Evolutionary conservation across 1,140 invertebrate genomes (phyloP), one percentile per base, ranked within the genome.

Genomic region (Aphidius ervi): DNA sequence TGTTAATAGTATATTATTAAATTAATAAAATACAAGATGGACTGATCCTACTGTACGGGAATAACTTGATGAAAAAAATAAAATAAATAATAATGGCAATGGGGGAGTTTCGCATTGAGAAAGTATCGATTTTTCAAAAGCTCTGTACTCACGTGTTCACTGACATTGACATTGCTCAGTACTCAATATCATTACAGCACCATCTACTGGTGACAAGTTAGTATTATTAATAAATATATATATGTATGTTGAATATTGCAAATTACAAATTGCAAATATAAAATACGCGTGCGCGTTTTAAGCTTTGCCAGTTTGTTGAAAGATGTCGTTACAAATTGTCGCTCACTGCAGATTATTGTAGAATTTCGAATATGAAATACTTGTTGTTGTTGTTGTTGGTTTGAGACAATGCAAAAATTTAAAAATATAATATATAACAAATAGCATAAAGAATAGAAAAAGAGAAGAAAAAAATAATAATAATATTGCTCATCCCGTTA

Each of bases 111-210:
- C 23, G 23, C 23, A 31, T 31, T 31, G 23, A 71, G 73, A 68
- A 67, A 47, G 59, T 77, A 78, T 78, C 73, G 75, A 79, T 79
- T 77, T 76, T 72, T 10, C 4, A 23, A 9, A 23, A 69, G 66
- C 65, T 67, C 67, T 68, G 72, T 52, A 69, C 70, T 75, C 78
- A 78, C 77, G 76, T 79, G 77, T 66, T 77, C 68, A 65, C 71
- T 80, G 78, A 75, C 78, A 80, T 80, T 80, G 78, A 79, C 76
- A 80, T 80, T 80, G 78, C 68, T 71, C 67, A 70, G 56, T 61
- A 67, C 63, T n/a, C 49, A 46, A 43, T 42, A 54, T 41, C 40
- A 40, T 41, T 40, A 42, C 10, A 54, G 71, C 74, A 62, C 70
- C 77, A 77, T 76, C 74, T 77, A 61, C 68, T 67, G 74, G 65